phyloP scores from a whole-genome alignment of 1,140 invertebrate species.

The Ooceraea biroi region DNA sequence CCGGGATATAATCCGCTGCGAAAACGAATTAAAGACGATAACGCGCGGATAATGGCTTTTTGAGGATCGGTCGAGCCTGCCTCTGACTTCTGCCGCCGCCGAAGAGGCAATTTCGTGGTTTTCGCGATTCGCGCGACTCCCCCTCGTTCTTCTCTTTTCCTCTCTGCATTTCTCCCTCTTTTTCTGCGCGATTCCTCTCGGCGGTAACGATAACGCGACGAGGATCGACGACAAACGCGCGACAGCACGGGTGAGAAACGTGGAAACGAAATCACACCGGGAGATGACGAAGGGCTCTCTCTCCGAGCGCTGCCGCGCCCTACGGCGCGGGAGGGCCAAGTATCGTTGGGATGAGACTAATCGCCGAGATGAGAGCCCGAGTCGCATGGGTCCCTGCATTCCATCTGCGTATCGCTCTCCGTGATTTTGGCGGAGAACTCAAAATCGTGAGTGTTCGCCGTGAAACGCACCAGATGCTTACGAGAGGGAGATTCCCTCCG shows the following conservation, averaged over 20 bases:
- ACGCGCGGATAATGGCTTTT: slow-evolving; percentile 77
- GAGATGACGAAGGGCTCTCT: slow-evolving; percentile 31
- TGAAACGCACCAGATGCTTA: slow-evolving; percentile 37
- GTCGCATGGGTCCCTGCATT: slow-evolving; percentile 39
- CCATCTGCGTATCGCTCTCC: slow-evolving; percentile 29
- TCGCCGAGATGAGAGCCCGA: slow-evolving; percentile 68
- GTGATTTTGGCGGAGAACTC: slow-evolving; percentile 44
- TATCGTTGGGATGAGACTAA: slow-evolving; percentile 75
- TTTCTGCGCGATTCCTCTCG: neutral
- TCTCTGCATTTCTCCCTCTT: neutral
- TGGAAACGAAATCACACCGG: slow-evolving; percentile 64
- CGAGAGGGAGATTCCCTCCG: neutral
- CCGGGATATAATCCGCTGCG: slow-evolving; percentile 66
- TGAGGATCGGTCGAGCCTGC: slow-evolving; percentile 72
- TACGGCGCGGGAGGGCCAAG: slow-evolving; percentile 63
- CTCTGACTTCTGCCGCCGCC: slow-evolving; percentile 76
- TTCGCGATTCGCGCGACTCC: slow-evolving; percentile 55
- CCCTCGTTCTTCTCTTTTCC: neutral
- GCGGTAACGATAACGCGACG: slow-evolving; percentile 10
- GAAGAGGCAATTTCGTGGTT: slow-evolving; percentile 77
- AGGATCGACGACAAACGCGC: neutral
- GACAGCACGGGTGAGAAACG: neutral
- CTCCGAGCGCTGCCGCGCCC: neutral
- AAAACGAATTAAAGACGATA: slow-evolving; percentile 79
- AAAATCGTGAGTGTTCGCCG: neutral